Base-by-base conservation (phyloP, 2,888 invertebrate species). In the Caradrina kadenii region DNA sequence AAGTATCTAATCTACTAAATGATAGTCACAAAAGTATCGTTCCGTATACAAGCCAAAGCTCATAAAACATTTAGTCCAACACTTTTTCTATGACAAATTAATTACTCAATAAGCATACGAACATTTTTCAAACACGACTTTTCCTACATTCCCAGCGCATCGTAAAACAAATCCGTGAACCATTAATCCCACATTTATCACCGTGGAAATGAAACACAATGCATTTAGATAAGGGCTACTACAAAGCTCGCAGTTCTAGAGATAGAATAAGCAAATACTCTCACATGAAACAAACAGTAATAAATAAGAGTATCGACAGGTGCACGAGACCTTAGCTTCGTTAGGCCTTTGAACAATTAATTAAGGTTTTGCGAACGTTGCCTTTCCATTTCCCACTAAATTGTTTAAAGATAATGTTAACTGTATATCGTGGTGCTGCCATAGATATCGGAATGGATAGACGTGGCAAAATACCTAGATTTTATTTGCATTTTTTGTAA, bases 291-390 rank as follows among this genome's bases (percentile, higher is more conserved):
- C 81, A 86, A 89, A 87, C 81, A 87, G 87, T 83, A 86, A 90
- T 92, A 92, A 92, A 92, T 92, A 89, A 90, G 77, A 59, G 71
- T 80, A 87, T 87, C 84, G 92, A 90, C 92, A 90, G 91, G 88
- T 89, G 88, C 80, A 79, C 82, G 81, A 86, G 84, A 82, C 87
- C 85, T 84, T 82, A 79, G 83, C 88, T 89, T 89, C 88, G 88
- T 90, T 89, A 91, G 83, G 81, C 82, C 79, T 83, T 75, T 78
- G 82, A 73, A 70, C 76, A 84, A 83, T 89, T 91, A 91, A 91
- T 91, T 91, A 91, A 88, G 84, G 81, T 83, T 82, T 83, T 79
- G 79, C 75, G 81, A 84, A 83, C 72, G 75, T 81, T 83, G 84
- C 81, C 82, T 80, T 84, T 80, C 71, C 76, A 80, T 82, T 84